Evolutionary conservation across 2,113 vertebrate species (phyloP), one percentile per base, ranked within the genome.

Genomic region (Rhea pennata): DNA sequence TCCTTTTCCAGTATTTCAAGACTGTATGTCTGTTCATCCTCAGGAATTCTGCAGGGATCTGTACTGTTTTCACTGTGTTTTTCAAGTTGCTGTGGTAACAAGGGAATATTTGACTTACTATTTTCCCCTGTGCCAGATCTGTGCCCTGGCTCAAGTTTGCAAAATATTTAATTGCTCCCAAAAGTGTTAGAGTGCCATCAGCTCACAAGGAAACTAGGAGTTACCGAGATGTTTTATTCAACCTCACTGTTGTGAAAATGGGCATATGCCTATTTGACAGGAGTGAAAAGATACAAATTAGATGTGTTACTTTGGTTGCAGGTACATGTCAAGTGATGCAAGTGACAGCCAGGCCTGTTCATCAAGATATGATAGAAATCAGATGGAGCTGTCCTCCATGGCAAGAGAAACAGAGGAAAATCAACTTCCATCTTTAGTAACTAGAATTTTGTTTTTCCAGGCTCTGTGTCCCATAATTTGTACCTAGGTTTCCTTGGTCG

Each of bases 21-120:
- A 82, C 84, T 26, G 46, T 39, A 53, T 61, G 53, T 78, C 96
- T 91, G 96, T 92, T 97, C 67, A 88, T 97, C 89, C 86, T 95
- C 94, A 88, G 84, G 74, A 88, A 96, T 91, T 81, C 88, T 95
- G 46, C 48, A 90, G 96, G 95, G 94, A 90, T 62, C 73, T 44
- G 23, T 20, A 12, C 53, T 97, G 90, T 97, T 97, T 97, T 88
- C 78, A n/a, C 54, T 73, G 36, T 87, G 67, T 93, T 97, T 94
- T 96, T 89, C 75, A 67, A 50, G 75, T 97, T 90, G 66, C 92
- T 84, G 74, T 90, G 56, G 94, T 86, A 90, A 76, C 81, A 69
- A 88, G 46, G 53, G 93, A 79, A 96, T 94, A 81, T n/a, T 95
- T 21, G 13, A 50, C 58, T 95, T 93, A 72, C 15, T 91, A 67